A percentile compares a stretch with the other conserved stretches of the same genome.
These are phyloP conservation scores for Chondrosia reniformis DNA, from an alignment of 37 sponge, comb jelly and placozoan species.

Conservation along the genomic window DNA sequence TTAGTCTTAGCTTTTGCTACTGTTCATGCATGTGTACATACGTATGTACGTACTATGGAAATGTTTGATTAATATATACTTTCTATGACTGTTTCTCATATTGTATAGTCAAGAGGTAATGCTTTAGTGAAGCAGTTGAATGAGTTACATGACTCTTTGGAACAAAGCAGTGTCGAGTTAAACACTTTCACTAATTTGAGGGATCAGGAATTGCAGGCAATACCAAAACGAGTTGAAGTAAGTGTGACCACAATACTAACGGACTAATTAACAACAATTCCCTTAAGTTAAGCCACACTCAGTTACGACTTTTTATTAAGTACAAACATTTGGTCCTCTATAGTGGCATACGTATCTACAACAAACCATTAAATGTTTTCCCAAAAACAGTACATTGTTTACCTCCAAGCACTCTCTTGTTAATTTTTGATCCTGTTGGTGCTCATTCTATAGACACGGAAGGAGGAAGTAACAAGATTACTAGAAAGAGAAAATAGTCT, in stretches of 20 bases:
- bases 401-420: not conserved
- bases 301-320: too few relatives aligned
- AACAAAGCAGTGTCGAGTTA: constrained; percentile 67
- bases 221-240: constrained; percentile 81
- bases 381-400: too few relatives aligned
- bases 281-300: too few relatives aligned
- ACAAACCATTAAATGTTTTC: too few relatives aligned
- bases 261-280: too few relatives aligned
- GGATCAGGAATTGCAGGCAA: constrained; percentile 72
- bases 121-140: constrained; percentile 72
- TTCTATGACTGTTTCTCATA: too few relatives aligned
- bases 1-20: too few relatives aligned
- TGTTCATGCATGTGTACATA: not conserved
- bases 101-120: too few relatives aligned
- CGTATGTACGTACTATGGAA: not conserved
- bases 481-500: constrained; percentile 75
- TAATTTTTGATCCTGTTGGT: not conserved
- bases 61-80: too few relatives aligned
- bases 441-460: constrained; percentile 39
- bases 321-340: too few relatives aligned
- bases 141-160: constrained; percentile 86
- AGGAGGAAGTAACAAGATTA: constrained; percentile 74
- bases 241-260: constrained; percentile 1
- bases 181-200: constrained; percentile 78
- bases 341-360: too few relatives aligned